Conservation (phyloP, 1,140 invertebrate genomes). For the Drosophila sproati region DNA sequence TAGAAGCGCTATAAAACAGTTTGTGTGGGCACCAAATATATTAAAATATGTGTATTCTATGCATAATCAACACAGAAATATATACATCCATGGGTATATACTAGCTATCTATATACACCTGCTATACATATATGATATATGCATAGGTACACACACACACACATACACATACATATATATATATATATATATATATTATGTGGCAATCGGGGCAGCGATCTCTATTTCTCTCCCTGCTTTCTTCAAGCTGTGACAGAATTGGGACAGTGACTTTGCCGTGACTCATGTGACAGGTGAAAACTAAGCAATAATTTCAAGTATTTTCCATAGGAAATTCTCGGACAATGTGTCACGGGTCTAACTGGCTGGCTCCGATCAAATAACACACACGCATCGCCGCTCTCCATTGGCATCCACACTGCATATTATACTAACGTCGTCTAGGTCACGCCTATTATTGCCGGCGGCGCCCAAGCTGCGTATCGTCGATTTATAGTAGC, state of each 20-base stretch:
- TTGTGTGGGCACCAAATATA: slow-evolving; percentile 58
- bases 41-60: slow-evolving; percentile 18
- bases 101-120: slow-evolving; percentile 38
- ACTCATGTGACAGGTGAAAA: slow-evolving; percentile 67
- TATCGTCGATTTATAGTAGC: slow-evolving; percentile 83
- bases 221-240: not conserved
- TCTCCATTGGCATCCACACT: slow-evolving; percentile 42
- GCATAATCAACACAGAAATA: slow-evolving; percentile 34
- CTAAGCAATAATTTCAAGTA: slow-evolving; percentile 16
- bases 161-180: not conserved
- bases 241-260: slow-evolving; percentile 58
- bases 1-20: slow-evolving; percentile 67
- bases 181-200: slow-evolving; percentile 7
- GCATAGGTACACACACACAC: slow-evolving; percentile 16
- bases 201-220: slow-evolving; percentile 33
- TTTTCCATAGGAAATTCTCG: slow-evolving; percentile 15
- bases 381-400: not conserved
- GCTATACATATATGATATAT: slow-evolving; percentile 9
- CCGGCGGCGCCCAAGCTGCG: slow-evolving; percentile 62
- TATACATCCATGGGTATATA: slow-evolving; percentile 22
- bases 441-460: slow-evolving; percentile 50
- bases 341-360: slow-evolving; percentile 25
- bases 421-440: slow-evolving; percentile 78
- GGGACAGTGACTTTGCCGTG: slow-evolving; percentile 54
- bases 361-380: slow-evolving; percentile 4